These are phyloP conservation scores for Spea hammondii DNA, from an alignment of 2,797 vertebrate genomes.

Conservation along the genomic window DNA sequence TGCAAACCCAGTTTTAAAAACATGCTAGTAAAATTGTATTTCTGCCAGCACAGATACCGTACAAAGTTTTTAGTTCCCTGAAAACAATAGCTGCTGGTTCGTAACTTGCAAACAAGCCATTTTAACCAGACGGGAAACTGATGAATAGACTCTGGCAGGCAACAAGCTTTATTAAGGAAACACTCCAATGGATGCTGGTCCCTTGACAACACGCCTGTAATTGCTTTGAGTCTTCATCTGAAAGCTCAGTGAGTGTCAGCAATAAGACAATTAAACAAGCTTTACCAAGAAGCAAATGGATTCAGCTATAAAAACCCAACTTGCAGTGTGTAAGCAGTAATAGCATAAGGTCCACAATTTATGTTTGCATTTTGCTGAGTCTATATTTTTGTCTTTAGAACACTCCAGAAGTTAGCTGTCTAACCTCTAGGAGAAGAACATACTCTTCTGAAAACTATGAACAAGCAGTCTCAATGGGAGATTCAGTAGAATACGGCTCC, in stretches of 20 bases:
- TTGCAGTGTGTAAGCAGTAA: not conserved
- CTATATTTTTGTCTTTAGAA: too few relatives aligned
- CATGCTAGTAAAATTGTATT: too few relatives aligned
- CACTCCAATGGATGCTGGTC: conserved; percentile 15
- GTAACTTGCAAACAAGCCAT: not conserved
- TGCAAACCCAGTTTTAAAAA: too few relatives aligned
- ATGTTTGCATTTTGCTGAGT: not conserved
- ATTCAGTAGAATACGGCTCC: too few relatives aligned
- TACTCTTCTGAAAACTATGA: too few relatives aligned
- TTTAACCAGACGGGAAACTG: conserved; percentile 14
- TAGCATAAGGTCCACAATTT: not conserved
- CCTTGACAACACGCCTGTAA: conserved; percentile 25
- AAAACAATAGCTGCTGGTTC: too few relatives aligned
- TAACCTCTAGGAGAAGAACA: too few relatives aligned
- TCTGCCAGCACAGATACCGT: too few relatives aligned
- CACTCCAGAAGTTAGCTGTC: too few relatives aligned
- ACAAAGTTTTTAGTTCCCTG: too few relatives aligned
- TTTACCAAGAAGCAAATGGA: conserved; percentile 12
- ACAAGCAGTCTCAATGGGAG: too few relatives aligned
- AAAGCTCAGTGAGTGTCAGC: conserved; percentile 15
- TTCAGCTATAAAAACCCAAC: conserved; percentile 4
- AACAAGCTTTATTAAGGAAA: conserved; percentile 26
- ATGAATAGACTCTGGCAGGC: conserved; percentile 14
- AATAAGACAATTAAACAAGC: conserved; percentile 29
- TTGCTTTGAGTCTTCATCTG: conserved; percentile 26